These are phyloP conservation scores for Ceratitis capitata DNA, from an alignment of 1,140 invertebrate species.

Conservation along the genomic window DNA sequence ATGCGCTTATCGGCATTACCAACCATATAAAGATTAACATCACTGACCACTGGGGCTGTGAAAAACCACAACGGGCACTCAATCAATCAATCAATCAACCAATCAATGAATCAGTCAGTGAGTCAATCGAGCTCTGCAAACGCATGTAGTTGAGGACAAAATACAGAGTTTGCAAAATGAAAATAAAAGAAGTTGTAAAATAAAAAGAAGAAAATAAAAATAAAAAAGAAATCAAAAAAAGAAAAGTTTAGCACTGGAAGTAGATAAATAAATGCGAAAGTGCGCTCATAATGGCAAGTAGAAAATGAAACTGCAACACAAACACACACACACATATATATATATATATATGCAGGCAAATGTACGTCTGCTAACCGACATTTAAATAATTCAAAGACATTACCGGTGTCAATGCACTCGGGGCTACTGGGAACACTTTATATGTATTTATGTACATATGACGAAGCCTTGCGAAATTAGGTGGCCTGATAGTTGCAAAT, in stretches of 20 bases:
- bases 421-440: not conserved
- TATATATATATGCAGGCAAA: not conserved
- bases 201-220: not conserved
- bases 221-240: not conserved
- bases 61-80: not conserved
- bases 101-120: not conserved
- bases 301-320: not conserved
- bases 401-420: not conserved
- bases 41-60: not conserved
- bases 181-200: not conserved
- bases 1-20: not conserved
- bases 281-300: not conserved
- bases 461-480: not conserved
- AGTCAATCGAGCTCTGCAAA: not conserved
- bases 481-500: not conserved
- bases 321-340: not conserved
- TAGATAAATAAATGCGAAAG: not conserved
- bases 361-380: not conserved
- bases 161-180: not conserved
- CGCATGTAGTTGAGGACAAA: not conserved
- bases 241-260: not conserved
- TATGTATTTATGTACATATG: not conserved
- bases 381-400: constrained; percentile 1
- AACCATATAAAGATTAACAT: not conserved
- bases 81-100: not conserved